A percentile compares a stretch with the other conserved stretches of the same genome.
phyloP scores from a whole-genome alignment of 1,140 invertebrate species.

The Daktulosphaira vitifoliae region DNA sequence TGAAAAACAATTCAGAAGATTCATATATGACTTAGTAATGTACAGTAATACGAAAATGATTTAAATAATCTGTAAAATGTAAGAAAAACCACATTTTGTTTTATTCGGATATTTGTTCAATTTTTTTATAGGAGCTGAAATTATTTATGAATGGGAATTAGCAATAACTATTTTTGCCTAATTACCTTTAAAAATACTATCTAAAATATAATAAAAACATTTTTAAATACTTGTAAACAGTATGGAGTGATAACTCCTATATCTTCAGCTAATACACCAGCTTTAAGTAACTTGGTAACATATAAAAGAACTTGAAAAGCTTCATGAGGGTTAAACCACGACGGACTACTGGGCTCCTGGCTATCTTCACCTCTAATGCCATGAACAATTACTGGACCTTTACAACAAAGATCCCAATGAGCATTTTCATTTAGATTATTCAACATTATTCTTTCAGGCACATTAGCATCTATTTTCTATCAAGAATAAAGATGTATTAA shows the following conservation, averaged over 20 bases:
- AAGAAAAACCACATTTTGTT: too few species aligned
- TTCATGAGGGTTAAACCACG: constrained; percentile 85
- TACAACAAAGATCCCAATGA: constrained; percentile 11
- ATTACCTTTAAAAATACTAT: too few species aligned
- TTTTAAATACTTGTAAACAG: constrained; percentile 74
- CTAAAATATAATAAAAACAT: too few species aligned
- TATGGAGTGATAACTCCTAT: constrained; percentile 93
- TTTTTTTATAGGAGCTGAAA: too few species aligned
- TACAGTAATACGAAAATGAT: too few species aligned
- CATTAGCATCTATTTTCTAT: constrained; percentile 5
- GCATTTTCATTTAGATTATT: constrained; percentile 13
- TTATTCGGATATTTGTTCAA: too few species aligned
- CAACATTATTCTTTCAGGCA: neutral
- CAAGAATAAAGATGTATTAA: too few species aligned
- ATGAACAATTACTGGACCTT: constrained; percentile 59
- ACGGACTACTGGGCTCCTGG: constrained; percentile 66
- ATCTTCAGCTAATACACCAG: constrained; percentile 55
- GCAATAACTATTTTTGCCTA: too few species aligned
- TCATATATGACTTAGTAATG: too few species aligned
- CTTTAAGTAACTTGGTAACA: constrained; percentile 54
- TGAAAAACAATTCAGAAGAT: neutral
- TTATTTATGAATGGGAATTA: too few species aligned
- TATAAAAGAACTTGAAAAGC: constrained; percentile 60
- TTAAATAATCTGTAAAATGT: too few species aligned
- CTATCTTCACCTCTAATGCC: constrained; percentile 68